Conservation (phyloP, 2,797 vertebrate species). For the Sylvilagus floridanus region DNA sequence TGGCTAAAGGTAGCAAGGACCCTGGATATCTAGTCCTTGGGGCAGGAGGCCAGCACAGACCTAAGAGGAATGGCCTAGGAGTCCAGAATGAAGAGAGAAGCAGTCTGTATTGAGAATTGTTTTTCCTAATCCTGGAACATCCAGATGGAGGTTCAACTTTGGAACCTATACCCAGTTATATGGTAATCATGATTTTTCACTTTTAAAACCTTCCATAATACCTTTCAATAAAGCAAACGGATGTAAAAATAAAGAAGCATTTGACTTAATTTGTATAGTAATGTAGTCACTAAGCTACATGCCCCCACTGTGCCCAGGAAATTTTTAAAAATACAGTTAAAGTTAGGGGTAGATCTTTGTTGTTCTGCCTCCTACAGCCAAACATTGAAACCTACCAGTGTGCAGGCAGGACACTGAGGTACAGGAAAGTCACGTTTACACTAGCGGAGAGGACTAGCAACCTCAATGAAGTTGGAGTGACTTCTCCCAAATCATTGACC, state of each 20-base stretch:
- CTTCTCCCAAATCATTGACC: slow-evolving; percentile 46
- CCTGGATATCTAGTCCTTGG: background rate
- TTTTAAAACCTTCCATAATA: slow-evolving; percentile 40
- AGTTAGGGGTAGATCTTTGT: background rate
- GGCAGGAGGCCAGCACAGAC: background rate
- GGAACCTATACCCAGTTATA: background rate
- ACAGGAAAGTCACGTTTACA: background rate
- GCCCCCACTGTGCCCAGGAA: background rate
- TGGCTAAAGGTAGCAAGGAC: slow-evolving; percentile 37
- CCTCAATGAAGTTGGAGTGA: background rate
- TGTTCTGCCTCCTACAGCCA: slow-evolving; percentile 23
- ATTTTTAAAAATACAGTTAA: background rate
- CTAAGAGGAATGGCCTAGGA: background rate
- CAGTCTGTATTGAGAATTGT: background rate
- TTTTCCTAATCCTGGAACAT: slow-evolving; percentile 44
- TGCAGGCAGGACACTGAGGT: background rate
- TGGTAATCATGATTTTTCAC: slow-evolving; percentile 44
- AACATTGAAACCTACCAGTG: background rate
- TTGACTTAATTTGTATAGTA: slow-evolving; percentile 27
- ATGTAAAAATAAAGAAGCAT: slow-evolving; percentile 23
- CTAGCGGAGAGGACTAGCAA: background rate
- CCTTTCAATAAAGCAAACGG: slow-evolving; percentile 52
- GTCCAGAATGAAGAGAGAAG: background rate
- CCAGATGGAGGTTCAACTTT: background rate
- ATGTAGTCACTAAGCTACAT: background rate